Evolutionary conservation across 2,888 invertebrate genomes (phyloP).

Genomic region (Slavum lentiscoides): DNA sequence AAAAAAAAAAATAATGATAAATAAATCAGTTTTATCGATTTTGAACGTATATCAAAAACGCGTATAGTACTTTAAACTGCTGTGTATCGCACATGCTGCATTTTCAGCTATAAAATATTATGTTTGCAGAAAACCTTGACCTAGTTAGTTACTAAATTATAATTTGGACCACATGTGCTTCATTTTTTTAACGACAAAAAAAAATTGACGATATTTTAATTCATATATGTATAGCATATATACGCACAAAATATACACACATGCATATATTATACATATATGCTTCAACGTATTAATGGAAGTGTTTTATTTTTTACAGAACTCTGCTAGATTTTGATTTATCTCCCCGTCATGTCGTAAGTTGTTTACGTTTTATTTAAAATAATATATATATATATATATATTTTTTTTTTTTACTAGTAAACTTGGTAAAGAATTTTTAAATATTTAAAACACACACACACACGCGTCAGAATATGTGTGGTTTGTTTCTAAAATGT

Average conservation of each 20-base stretch:
- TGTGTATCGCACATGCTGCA: conserved; percentile 24
- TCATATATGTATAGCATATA: neutral
- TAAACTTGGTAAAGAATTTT: conserved; percentile 19
- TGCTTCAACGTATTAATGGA: conserved; percentile 14
- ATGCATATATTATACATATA: conserved; percentile 1
- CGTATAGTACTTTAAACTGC: conserved; percentile 21
- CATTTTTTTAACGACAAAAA: conserved; percentile 38
- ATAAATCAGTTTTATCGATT: conserved; percentile 38
- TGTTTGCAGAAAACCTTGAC: conserved; percentile 46
- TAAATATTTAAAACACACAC: neutral
- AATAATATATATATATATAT: conserved; percentile 6
- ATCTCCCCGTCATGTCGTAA: conserved; percentile 47
- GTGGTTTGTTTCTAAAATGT: neutral
- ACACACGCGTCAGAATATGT: neutral
- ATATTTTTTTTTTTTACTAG: neutral
- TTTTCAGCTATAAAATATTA: conserved; percentile 45
- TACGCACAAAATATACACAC: neutral
- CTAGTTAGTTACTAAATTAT: conserved; percentile 46
- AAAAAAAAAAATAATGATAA: too few relatives aligned
- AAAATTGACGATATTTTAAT: conserved; percentile 25
- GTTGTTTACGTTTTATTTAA: conserved; percentile 35
- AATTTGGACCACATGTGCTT: conserved; percentile 50
- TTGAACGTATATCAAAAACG: conserved; percentile 17
- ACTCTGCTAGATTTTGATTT: conserved; percentile 46
- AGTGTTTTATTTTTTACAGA: conserved; percentile 47